Evolutionary conservation across 2,797 vertebrate species (phyloP), one percentile per base, ranked within the genome.

Genomic region (Forpus xanthops): DNA sequence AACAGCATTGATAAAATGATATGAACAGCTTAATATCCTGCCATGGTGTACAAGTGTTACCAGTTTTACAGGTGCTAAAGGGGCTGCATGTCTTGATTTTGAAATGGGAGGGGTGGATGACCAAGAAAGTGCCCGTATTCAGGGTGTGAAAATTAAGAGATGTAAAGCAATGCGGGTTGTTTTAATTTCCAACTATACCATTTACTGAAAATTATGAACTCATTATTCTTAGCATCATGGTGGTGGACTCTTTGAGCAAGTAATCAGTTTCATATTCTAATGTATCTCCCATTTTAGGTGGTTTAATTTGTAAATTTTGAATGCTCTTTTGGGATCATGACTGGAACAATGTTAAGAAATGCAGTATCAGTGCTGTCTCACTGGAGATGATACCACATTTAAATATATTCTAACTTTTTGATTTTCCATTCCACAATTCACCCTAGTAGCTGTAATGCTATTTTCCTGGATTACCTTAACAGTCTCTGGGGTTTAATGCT

Each of bases 1-100:
- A 66, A 17, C 45, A 88, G 61, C 89, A 90, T 12, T 91, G 94
- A 96, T 95, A 84, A 93, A 95, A 88, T 67, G 70, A 95, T 95
- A 95, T 2, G 47, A 95, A 73, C 66, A 68, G 47, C 19, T 85
- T 79, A 23, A 73, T 86, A 70, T 44, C 35, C 56, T 90, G 82
- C 71, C 13, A 12, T 30, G 61, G 82, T 27, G 64, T 73, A 89
- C 95, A 96, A 85, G 94, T 89, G 92, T 56, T 90, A 96, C 95
- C 87, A 90, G 89, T 96, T 89, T 39, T 64, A 67, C 92, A 88
- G 85, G 92, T 45, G 70, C 39, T 79, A 30, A 18, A 49, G 55
- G 89, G 82, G 27, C 64, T 72, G 73, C 55, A 78, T 15, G 30
- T 62, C 89, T 62, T 78, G 35, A 5, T 80, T 94, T 92, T 78